A percentile compares a stretch with the other conserved stretches of the same genome.
phyloP scores from a whole-genome alignment of 2,888 invertebrate species.

The Tetranychus piercei region DNA sequence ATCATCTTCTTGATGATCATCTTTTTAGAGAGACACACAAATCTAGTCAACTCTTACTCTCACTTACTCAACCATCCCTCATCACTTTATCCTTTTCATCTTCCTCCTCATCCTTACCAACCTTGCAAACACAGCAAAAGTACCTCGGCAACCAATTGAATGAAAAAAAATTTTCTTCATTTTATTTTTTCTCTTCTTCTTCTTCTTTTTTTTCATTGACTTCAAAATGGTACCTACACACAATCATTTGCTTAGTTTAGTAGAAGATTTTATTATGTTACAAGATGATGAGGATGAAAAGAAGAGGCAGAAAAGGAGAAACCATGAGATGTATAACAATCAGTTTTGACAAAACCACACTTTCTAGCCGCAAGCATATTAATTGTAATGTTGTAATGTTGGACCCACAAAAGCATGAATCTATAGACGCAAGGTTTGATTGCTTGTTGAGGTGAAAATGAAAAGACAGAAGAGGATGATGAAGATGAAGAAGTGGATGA shows the following conservation, averaged over 20 bases:
- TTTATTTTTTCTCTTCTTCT: background rate
- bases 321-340: slow-evolving; percentile 1
- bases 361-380: background rate
- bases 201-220: background rate
- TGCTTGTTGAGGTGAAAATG: background rate
- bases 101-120: background rate
- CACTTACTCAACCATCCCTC: no score
- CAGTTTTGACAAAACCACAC: background rate
- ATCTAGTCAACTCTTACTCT: background rate
- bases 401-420: background rate
- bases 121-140: background rate
- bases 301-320: background rate
- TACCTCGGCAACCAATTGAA: background rate
- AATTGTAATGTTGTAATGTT: background rate
- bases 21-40: background rate
- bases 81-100: background rate
- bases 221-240: background rate
- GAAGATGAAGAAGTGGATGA: no score
- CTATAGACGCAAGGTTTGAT: background rate
- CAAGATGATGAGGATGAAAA: background rate
- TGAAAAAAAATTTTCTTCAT: background rate
- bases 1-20: background rate
- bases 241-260: background rate
- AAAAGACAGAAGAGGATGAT: background rate
- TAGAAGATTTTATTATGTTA: background rate